Base-by-base conservation (phyloP, 2,113 vertebrate species). In the Myotis lucifugus region DNA sequence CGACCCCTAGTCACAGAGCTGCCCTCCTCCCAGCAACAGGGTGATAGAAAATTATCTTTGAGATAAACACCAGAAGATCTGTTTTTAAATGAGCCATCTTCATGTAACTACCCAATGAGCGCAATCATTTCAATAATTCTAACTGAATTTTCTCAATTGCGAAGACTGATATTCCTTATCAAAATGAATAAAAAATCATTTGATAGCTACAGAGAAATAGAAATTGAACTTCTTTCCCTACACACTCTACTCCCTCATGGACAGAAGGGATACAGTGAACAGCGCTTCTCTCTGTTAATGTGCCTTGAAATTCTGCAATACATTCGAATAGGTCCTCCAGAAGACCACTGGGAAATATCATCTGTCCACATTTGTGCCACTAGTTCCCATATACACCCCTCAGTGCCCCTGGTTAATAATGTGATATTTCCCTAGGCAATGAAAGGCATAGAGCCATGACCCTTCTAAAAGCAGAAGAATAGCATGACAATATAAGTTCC, bases 1-100 rank as follows among this genome's bases (percentile, higher is more conserved):
- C 46, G 94, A 78, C 67, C 78, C 79, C 72, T 73, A 96, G 85
- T 85, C 94, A 96, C 88, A 94, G 73, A 96, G 37, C 46, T 64
- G 56, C 42, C 73, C 69, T 83, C 69, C 74, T 91, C 94, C 89
- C 34, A 96, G 64, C 11, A 42, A 97, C 46, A 93, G 29, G 29
- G 12, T 52, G 87, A 93, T 29, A 91, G 96, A 96, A 94, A 87
- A 78, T 90, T 95, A 79, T 96, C 27, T 9, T 83, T 90, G 83
- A 93, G 83, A 79, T 61, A 97, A 98, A 98, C 90, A 97, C 86
- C 29, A 78, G 90, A 95, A 97, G 92, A 96, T 95, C 82, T 74
- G 23, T 67, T 94, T 95, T 96, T 97, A 95, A 97, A 97, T 91
- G 42, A 97, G 64, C 50, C 48, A 92, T 93, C 94, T 93, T 90